Conservation (phyloP, 2,888 invertebrate species). For the Caenorhabditis sp. region DNA sequence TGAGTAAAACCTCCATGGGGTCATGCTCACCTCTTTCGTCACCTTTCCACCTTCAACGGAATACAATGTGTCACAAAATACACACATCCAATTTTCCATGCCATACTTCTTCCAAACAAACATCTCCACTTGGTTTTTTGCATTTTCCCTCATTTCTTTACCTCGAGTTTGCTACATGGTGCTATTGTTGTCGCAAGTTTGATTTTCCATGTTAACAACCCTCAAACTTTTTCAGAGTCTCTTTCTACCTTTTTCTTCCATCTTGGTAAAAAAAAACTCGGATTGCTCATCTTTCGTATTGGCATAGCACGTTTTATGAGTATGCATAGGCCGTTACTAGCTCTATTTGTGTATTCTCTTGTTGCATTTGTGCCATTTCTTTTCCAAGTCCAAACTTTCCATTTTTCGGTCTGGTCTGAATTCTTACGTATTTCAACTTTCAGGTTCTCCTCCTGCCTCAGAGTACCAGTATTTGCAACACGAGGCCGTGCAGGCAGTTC, state of each 20-base stretch:
- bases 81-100: constrained; percentile 19
- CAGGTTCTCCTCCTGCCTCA: constrained; percentile 36
- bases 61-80: constrained; percentile 35
- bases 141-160: not conserved
- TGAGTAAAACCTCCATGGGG: no score
- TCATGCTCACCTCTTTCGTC: constrained; percentile 25
- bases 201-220: not conserved
- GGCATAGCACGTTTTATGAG: constrained; percentile 63
- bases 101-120: constrained; percentile 40
- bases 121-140: not conserved
- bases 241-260: no score
- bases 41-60: not conserved
- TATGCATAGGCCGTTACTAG: constrained; percentile 52
- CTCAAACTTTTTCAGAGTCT: not conserved
- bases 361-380: constrained; percentile 41
- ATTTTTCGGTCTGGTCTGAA: not conserved
- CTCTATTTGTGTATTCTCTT: constrained; percentile 50
- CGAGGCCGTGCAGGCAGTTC: constrained; percentile 19
- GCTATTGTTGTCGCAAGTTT: not conserved
- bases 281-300: constrained; percentile 56
- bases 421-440: constrained; percentile 6
- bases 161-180: not conserved
- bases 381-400: not conserved
- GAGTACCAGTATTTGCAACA: constrained; percentile 22
- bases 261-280: not conserved